phyloP scores from a whole-genome alignment of 2,113 vertebrate genomes.

The Perccottus glenii region DNA sequence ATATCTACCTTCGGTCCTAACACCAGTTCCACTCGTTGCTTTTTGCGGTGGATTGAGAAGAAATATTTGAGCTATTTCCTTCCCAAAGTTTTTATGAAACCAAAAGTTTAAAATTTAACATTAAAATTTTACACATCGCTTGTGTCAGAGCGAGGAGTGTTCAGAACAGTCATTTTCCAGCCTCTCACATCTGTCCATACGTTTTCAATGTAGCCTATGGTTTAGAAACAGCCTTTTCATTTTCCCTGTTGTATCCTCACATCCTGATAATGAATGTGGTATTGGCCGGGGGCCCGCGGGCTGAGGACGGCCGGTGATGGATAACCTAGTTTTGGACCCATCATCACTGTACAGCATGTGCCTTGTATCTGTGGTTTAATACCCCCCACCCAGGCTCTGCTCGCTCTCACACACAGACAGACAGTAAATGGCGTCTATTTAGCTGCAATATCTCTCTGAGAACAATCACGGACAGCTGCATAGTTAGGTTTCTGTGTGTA shows the following conservation, averaged over 20 bases:
- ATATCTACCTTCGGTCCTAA: no score
- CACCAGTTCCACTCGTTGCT: no score
- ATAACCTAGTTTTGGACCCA: conserved; percentile 74
- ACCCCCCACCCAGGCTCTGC: conserved; percentile 26
- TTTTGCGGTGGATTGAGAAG: no score
- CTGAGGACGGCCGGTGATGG: conserved; percentile 68
- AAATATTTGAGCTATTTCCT: no score
- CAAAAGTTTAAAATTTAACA: no score
- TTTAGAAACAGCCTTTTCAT: conserved; percentile 58
- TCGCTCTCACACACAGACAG: conserved; percentile 27
- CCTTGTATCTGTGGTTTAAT: conserved; percentile 51
- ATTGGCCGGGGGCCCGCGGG: conserved; percentile 63
- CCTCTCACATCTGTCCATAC: conserved; percentile 50
- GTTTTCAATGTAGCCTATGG: conserved; percentile 60
- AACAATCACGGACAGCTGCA: background rate
- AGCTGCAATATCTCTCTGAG: conserved; percentile 1
- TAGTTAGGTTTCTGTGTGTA: no score
- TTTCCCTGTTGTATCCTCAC: conserved; percentile 55
- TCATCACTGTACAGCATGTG: conserved; percentile 75
- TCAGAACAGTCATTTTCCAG: conserved; percentile 3
- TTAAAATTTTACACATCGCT: no score
- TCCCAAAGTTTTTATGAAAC: no score
- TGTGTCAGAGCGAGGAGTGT: background rate
- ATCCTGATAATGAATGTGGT: conserved; percentile 73
- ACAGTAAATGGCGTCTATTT: conserved; percentile 25